Base-by-base conservation (phyloP, 2,888 invertebrate species). In the Caenorhabditis imperialis region DNA sequence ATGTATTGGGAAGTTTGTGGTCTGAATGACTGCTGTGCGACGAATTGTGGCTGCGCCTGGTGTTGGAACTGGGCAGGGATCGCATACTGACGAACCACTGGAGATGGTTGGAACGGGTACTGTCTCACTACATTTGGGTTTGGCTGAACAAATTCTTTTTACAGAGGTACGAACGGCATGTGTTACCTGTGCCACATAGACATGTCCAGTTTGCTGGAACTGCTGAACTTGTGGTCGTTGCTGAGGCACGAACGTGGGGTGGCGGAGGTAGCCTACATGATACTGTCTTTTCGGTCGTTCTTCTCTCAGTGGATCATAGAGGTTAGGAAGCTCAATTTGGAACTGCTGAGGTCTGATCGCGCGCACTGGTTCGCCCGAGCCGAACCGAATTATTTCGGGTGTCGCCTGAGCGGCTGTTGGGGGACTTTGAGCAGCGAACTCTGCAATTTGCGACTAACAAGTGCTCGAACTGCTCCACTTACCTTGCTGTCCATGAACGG, bases 261-360 rank as follows among this genome's bases (percentile, higher is more conserved):
- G 69, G 18, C 69, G 51, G 10, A 71, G 27, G 44, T 55, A 62
- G 23, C 54, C 62, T 55, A 37, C 50, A 48, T 54, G 54, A 48
- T 40, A 37, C 42, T 54, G 30, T 51, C 71, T 55, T 71, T 62
- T 71, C 3, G 71, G 71, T 7, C 71, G 53, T 14, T 71, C 62
- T 25, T 55, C 55, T 37, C 55, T 55, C 50, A 71, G 42, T 45
- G 71, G 71, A 45, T 71, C 71, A 57, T 48, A 62, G 22, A 71
- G 54, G 33, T 60, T 60, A 1, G 72, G 72, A 20, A 72, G 60
- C 27, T 73, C 65, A 35, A 73, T 61, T 73, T 73, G 73, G 18
- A 67, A 73, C 14, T 73, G 65, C 14, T 57, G 40, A 30, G 60
- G 61, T 60, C 55, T 73, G 27, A 73, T 67, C 7, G 65, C 54